phyloP scores from a whole-genome alignment of 2,113 vertebrate genomes.

The Coregonus clupeaformis region DNA sequence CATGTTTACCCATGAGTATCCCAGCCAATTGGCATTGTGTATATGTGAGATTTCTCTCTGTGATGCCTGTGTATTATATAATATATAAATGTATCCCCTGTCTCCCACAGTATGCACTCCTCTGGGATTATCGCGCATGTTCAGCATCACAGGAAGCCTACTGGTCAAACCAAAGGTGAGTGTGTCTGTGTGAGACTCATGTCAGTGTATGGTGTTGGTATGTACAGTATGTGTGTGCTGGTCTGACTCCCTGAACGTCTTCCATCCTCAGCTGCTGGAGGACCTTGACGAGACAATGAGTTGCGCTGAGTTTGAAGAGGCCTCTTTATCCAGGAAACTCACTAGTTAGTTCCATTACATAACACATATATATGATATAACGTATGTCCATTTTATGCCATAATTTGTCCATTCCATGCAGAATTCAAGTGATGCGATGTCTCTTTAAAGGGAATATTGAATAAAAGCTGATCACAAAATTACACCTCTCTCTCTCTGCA shows the following conservation, averaged over 20 bases:
- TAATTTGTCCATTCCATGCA: not conserved
- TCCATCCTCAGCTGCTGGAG: conserved; percentile 75
- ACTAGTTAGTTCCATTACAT: conserved; percentile 43
- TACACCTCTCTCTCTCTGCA: not conserved
- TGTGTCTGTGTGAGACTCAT: not conserved
- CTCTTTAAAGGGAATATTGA: not conserved
- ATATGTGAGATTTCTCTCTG: too few species aligned
- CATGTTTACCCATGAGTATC: not conserved
- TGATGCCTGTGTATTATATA: not conserved
- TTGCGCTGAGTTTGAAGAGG: conserved; percentile 82
- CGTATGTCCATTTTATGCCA: too few species aligned
- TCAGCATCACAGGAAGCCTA: conserved; percentile 82
- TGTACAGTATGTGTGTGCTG: not conserved
- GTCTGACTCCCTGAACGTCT: not conserved
- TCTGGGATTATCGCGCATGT: conserved; percentile 84
- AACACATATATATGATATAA: not conserved
- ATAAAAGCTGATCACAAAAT: not conserved
- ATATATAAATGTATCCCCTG: not conserved
- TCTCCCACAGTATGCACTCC: conserved; percentile 81
- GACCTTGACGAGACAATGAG: conserved; percentile 84
- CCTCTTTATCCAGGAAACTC: conserved; percentile 69
- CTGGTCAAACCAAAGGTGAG: conserved; percentile 87
- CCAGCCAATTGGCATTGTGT: not conserved
- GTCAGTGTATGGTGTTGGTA: not conserved
- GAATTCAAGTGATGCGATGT: not conserved